Conservation (phyloP, 2,888 invertebrate species). For the Gibbula magus region DNA sequence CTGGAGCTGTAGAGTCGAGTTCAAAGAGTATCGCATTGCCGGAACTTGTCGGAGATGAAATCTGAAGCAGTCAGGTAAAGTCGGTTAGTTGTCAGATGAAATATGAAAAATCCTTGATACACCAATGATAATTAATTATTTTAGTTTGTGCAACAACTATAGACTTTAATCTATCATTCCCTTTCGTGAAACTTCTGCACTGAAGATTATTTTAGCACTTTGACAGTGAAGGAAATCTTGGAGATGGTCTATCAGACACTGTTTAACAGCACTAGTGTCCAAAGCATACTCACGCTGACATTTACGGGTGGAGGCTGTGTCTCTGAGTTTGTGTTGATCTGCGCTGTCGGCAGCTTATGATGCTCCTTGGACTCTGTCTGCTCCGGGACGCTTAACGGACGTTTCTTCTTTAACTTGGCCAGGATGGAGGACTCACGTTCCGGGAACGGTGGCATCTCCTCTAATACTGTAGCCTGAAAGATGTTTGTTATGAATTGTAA, state of each 20-base stretch:
- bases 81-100: not conserved
- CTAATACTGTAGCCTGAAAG: conserved; percentile 90
- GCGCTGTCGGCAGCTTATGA: conserved; percentile 64
- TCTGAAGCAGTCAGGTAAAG: not conserved
- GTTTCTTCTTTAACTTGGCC: conserved; percentile 98
- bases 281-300: not conserved
- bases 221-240: not conserved
- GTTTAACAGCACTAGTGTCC: not conserved
- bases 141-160: too few species aligned
- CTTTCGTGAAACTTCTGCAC: too few species aligned
- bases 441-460: conserved; percentile 99
- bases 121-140: too few species aligned
- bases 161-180: too few species aligned
- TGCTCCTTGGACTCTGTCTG: conserved; percentile 60
- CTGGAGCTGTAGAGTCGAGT: conserved; percentile 90
- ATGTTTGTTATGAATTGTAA: not conserved
- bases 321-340: conserved; percentile 43
- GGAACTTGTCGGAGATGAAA: conserved; percentile 55
- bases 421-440: conserved; percentile 98
- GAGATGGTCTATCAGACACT: not conserved
- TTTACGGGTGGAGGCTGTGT: not conserved
- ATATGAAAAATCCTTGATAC: not conserved
- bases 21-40: conserved; percentile 88
- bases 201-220: too few species aligned
- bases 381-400: conserved; percentile 87